Percentiles rank a stretch among this genome's conserved stretches.
Evolutionary conservation across 64 coral and sea anemone species (phyloP).

Genomic region (Actinia equina): DNA sequence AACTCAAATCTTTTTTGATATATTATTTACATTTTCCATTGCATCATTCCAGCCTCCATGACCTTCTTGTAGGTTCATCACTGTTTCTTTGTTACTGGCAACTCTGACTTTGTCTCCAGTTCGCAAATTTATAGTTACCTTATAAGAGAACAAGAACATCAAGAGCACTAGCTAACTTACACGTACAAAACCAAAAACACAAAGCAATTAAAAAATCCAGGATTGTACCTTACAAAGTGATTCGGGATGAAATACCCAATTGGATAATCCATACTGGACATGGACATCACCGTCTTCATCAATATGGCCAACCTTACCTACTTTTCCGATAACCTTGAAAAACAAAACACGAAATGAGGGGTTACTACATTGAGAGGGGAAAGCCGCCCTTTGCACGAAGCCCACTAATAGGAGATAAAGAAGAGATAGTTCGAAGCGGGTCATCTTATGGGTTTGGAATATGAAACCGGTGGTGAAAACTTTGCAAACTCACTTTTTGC

Average conservation of each 20-base stretch:
- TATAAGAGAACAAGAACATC: too few species aligned
- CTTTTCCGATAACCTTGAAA: conserved; percentile 20
- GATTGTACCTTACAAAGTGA: conserved; percentile 18
- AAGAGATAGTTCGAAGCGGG: too few species aligned
- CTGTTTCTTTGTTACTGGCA: conserved; percentile 27
- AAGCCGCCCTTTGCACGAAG: too few species aligned
- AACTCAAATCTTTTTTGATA: background rate
- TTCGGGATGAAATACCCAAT: conserved; percentile 42
- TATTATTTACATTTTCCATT: conserved; percentile 34
- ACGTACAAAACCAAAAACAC: background rate
- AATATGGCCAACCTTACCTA: conserved; percentile 34
- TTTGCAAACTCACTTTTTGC: conserved; percentile 6
- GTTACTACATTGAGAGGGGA: background rate
- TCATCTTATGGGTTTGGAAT: too few species aligned
- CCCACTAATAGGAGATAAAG: too few species aligned
- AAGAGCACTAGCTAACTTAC: too few species aligned
- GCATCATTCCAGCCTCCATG: conserved; percentile 81
- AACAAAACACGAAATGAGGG: background rate
- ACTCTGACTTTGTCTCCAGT: conserved; percentile 69
- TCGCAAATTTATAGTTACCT: conserved; percentile 31
- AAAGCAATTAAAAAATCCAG: background rate
- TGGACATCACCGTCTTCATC: conserved; percentile 47
- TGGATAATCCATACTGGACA: conserved; percentile 8
- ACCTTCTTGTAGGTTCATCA: conserved; percentile 62
- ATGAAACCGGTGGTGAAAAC: too few species aligned